These are phyloP conservation scores for Pedetes capensis DNA, from an alignment of 2,113 vertebrate genomes.

Conservation along the genomic window DNA sequence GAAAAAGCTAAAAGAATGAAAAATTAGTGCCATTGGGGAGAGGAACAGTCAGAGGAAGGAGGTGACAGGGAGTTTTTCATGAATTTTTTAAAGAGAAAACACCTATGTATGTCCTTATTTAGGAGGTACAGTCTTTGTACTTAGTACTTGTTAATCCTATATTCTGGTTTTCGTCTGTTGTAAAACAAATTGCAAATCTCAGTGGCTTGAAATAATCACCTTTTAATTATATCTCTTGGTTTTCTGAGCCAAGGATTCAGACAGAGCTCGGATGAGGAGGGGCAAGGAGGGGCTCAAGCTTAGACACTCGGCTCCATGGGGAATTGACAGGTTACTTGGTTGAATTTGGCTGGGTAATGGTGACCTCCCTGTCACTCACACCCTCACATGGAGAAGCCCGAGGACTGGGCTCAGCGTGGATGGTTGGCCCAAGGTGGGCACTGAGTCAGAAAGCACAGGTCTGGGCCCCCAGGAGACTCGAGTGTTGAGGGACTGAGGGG, in stretches of 20 bases:
- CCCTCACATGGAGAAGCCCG: no score
- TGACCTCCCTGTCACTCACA: no score
- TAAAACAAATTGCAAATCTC: not conserved
- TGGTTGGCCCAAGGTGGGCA: rapidly evolving
- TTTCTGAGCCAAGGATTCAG: not conserved
- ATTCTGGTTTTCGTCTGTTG: not conserved
- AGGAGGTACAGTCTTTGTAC: not conserved
- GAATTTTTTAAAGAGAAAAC: no score
- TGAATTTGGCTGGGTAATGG: not conserved
- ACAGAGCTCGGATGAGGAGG: not conserved
- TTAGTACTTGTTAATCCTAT: not conserved
- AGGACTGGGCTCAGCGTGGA: no score
- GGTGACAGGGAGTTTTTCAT: no score
- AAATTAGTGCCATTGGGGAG: not conserved
- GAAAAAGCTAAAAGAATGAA: not conserved
- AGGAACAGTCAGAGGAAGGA: no score
- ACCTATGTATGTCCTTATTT: no score
- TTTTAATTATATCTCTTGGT: not conserved
- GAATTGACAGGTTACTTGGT: no score
- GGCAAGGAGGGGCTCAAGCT: no score
- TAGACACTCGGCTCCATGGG: no score
- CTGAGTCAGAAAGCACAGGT: not conserved
- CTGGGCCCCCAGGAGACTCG: not conserved
- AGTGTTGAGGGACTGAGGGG: not conserved
- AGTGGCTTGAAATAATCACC: not conserved